Conservation (phyloP, 2,797 vertebrate species). For the Cyclura pinguis region DNA sequence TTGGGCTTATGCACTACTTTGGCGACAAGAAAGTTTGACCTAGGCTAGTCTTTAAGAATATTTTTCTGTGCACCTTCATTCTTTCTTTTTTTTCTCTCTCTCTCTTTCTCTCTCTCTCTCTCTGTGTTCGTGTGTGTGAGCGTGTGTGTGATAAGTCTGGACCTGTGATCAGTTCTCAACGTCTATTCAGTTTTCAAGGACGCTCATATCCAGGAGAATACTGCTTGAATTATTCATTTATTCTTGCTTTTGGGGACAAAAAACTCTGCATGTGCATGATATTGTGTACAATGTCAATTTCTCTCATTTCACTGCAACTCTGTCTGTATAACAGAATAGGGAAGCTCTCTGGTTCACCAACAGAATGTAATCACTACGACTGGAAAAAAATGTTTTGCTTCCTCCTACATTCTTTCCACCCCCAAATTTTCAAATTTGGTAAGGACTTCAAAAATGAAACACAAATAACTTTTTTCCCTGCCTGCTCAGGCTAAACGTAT, state of each 20-base stretch:
- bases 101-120: too few relatives aligned
- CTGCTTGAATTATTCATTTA: too few relatives aligned
- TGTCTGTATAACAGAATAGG: background rate
- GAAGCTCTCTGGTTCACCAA: background rate
- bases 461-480: background rate
- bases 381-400: background rate
- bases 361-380: background rate
- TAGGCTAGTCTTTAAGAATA: too few relatives aligned
- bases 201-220: too few relatives aligned
- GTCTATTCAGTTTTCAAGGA: too few relatives aligned
- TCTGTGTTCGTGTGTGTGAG: too few relatives aligned
- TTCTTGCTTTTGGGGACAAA: background rate
- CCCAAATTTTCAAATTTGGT: background rate
- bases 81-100: too few relatives aligned
- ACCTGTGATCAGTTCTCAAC: too few relatives aligned
- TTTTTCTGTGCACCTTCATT: too few relatives aligned
- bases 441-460: background rate
- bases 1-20: too few relatives aligned
- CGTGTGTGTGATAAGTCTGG: too few relatives aligned
- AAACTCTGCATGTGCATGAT: background rate
- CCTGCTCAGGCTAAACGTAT: background rate
- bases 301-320: background rate
- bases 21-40: too few relatives aligned
- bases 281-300: background rate
- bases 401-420: background rate